Evolutionary conservation across 2,113 vertebrate species (phyloP).

Genomic region (Hipposideros armiger): DNA sequence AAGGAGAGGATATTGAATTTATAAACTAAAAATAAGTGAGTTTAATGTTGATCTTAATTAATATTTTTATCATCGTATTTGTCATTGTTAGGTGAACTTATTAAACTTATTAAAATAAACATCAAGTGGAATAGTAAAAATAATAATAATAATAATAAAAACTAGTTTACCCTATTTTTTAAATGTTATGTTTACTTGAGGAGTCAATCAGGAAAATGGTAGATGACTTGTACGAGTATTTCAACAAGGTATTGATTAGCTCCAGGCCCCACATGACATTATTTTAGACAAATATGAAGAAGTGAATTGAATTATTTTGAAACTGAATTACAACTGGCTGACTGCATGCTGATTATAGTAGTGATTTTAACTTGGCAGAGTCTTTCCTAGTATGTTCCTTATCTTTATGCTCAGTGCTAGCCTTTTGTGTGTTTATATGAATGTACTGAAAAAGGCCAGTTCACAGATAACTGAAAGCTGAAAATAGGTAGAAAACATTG

Average conservation of each 20-base stretch:
- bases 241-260: not conserved
- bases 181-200: conserved; percentile 13
- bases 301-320: not conserved
- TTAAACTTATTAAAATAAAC: not conserved
- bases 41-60: not conserved
- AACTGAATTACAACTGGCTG: not conserved
- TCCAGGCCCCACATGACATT: not conserved
- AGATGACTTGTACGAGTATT: not conserved
- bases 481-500: not conserved
- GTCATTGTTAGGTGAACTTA: not conserved
- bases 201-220: not conserved
- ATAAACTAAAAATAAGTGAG: not conserved
- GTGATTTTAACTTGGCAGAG: not conserved
- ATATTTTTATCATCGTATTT: not conserved
- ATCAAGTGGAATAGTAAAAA: not conserved
- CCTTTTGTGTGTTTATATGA: not conserved
- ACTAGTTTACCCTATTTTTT: not conserved
- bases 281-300: conserved; percentile 1
- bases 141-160: not conserved
- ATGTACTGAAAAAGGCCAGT: not conserved
- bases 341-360: not conserved
- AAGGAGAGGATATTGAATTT: not conserved
- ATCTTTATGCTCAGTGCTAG: not conserved
- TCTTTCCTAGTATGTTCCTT: not conserved
- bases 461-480: not conserved